Conservation (phyloP, 2,797 vertebrate species). For the Amblyopsis hoosieri region DNA sequence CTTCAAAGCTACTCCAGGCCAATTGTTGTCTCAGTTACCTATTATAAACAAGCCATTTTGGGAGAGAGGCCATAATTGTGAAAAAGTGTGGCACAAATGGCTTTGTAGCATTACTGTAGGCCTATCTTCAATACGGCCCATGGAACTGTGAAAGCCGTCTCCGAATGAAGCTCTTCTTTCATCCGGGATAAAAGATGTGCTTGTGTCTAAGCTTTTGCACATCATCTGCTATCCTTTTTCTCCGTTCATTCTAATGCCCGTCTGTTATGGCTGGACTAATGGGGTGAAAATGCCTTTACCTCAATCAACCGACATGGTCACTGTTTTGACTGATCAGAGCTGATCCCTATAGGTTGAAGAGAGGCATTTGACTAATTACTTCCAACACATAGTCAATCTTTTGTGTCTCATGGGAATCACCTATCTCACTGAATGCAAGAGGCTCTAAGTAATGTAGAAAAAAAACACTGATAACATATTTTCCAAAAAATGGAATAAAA, state of each 20-base stretch:
- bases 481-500: too few relatives aligned
- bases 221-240: conserved; percentile 63
- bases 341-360: conserved; percentile 51
- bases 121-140: conserved; percentile 70
- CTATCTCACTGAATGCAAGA: too few relatives aligned
- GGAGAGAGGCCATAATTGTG: conserved; percentile 77
- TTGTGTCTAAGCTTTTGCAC: conserved; percentile 73
- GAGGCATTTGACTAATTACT: too few relatives aligned
- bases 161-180: conserved; percentile 79
- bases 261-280: conserved; percentile 70
- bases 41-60: conserved; percentile 78
- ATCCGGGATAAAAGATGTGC: conserved; percentile 75
- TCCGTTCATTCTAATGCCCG: conserved; percentile 62
- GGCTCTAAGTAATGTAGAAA: too few relatives aligned
- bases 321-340: conserved; percentile 63
- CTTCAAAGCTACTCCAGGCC: conserved; percentile 73
- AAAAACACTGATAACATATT: too few relatives aligned
- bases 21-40: conserved; percentile 75
- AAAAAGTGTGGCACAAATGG: conserved; percentile 76
- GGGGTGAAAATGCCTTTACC: conserved; percentile 69
- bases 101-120: conserved; percentile 76
- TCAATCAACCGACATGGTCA: conserved; percentile 55
- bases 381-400: too few relatives aligned
- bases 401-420: too few relatives aligned
- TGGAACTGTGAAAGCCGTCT: conserved; percentile 70